A percentile compares a stretch with the other conserved stretches of the same genome.
Evolutionary conservation across 2,113 vertebrate species (phyloP).

Genomic region (Ictalurus furcatus): DNA sequence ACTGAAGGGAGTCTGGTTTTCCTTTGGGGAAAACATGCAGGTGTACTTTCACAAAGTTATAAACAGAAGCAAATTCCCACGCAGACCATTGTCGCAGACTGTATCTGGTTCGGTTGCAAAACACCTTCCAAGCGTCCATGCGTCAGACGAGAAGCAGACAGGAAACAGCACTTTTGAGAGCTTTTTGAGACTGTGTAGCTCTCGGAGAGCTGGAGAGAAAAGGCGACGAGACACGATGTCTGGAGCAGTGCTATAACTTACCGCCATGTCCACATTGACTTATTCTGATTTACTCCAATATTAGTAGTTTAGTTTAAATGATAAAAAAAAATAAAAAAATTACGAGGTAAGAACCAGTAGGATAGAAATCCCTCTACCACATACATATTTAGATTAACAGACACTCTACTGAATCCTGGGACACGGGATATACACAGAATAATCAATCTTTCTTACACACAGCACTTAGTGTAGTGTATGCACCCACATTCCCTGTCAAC

Average conservation of each 20-base stretch:
- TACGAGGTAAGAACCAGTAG: background rate
- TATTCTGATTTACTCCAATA: background rate
- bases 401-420: background rate
- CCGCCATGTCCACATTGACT: background rate
- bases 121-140: conserved; percentile 5
- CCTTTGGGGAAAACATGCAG: background rate
- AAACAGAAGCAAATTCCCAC: conserved; percentile 27
- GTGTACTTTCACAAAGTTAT: background rate
- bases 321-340: no score
- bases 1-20: background rate
- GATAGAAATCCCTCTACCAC: background rate
- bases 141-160: conserved; percentile 20
- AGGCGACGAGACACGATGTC: background rate
- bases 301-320: background rate
- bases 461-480: conserved; percentile 39
- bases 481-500: conserved; percentile 37
- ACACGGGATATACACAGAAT: conserved; percentile 12
- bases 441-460: conserved; percentile 35
- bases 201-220: conserved; percentile 14
- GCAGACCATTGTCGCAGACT: background rate
- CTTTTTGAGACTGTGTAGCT: background rate
- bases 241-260: background rate
- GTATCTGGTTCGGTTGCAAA: conserved; percentile 7
- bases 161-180: conserved; percentile 30
- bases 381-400: conserved; percentile 21